Evolutionary conservation across 1,140 invertebrate genomes (phyloP).

Genomic region (Calliopsis andreniformis): DNA sequence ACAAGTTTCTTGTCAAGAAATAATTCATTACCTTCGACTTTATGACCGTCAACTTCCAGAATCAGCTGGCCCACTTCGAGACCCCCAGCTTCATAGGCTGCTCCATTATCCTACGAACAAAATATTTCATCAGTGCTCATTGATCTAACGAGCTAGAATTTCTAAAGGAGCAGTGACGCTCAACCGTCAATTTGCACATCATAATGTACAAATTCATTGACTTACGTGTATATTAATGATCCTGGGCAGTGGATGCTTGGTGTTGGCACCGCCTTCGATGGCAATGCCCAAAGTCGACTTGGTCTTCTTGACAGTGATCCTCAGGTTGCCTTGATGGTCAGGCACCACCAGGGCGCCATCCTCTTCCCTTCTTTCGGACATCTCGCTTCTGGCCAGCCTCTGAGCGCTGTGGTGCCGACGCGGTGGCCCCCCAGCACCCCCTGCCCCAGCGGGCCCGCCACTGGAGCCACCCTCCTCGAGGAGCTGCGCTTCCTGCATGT

Average conservation of each 20-base stretch:
- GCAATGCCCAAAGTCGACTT: constrained; percentile 97
- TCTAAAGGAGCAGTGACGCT: too few species aligned
- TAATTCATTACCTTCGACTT: constrained; percentile 87
- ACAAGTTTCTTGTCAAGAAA: too few species aligned
- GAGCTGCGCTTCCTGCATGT: constrained; percentile 91
- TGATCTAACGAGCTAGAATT: too few species aligned
- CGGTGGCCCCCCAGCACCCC: constrained; percentile 81
- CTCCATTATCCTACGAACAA: constrained; percentile 91
- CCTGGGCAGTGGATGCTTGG: constrained; percentile 94
- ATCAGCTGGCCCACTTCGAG: constrained; percentile 96
- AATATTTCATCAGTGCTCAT: not conserved
- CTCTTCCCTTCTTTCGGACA: constrained; percentile 83
- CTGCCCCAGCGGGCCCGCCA: constrained; percentile 80
- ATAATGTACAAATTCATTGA: too few species aligned
- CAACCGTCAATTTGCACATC: too few species aligned
- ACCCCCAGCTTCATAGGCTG: constrained; percentile 94
- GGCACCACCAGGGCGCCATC: constrained; percentile 87
- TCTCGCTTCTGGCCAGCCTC: constrained; percentile 75
- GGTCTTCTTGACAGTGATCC: constrained; percentile 93
- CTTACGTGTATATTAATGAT: constrained; percentile 98
- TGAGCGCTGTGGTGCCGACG: constrained; percentile 78
- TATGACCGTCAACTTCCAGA: constrained; percentile 94
- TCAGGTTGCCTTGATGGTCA: constrained; percentile 92
- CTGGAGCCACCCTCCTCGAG: constrained; percentile 87
- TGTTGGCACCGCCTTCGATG: constrained; percentile 97